A percentile compares a stretch with the other conserved stretches of the same genome.
Conservation (phyloP, 2,113 vertebrate species). For the Eudorcas thomsonii region DNA sequence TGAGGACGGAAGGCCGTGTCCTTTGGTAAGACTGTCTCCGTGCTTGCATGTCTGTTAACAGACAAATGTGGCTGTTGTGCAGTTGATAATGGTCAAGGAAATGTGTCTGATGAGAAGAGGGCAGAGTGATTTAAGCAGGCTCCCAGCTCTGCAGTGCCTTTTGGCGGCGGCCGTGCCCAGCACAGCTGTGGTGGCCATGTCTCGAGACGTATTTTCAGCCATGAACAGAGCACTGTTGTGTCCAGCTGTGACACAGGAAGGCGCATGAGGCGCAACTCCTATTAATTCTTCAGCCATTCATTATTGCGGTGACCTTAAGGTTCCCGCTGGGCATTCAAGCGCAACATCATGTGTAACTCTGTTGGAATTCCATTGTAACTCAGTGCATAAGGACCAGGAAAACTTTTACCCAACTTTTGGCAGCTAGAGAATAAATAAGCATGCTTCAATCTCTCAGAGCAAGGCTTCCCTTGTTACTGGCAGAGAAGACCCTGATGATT, state of each 20-base stretch:
- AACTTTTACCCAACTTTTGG: constrained; percentile 67
- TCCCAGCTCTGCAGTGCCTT: constrained; percentile 11
- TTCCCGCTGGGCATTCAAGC: constrained; percentile 71
- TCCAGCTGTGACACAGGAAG: constrained; percentile 83
- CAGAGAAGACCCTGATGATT: rapidly evolving
- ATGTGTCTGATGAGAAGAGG: not conserved
- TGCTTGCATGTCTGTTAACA: not conserved
- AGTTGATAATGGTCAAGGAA: constrained; percentile 21
- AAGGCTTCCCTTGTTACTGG: not conserved
- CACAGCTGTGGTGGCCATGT: constrained; percentile 80
- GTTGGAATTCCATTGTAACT: constrained; percentile 81
- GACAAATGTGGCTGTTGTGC: constrained; percentile 57
- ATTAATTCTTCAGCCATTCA: constrained; percentile 78
- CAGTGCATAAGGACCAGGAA: constrained; percentile 67
- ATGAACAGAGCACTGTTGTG: constrained; percentile 84
- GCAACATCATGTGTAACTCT: constrained; percentile 70
- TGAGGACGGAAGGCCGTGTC: not conserved
- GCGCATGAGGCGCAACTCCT: constrained; percentile 53
- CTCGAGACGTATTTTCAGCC: constrained; percentile 66
- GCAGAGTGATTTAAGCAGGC: constrained; percentile 5
- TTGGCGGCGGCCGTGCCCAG: constrained; percentile 38
- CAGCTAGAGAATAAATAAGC: constrained; percentile 67
- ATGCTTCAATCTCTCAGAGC: constrained; percentile 58
- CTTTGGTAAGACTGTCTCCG: not conserved
- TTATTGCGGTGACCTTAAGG: constrained; percentile 78